Evolutionary conservation across 2,797 vertebrate genomes (phyloP).

Genomic region (Champsocephalus esox): DNA sequence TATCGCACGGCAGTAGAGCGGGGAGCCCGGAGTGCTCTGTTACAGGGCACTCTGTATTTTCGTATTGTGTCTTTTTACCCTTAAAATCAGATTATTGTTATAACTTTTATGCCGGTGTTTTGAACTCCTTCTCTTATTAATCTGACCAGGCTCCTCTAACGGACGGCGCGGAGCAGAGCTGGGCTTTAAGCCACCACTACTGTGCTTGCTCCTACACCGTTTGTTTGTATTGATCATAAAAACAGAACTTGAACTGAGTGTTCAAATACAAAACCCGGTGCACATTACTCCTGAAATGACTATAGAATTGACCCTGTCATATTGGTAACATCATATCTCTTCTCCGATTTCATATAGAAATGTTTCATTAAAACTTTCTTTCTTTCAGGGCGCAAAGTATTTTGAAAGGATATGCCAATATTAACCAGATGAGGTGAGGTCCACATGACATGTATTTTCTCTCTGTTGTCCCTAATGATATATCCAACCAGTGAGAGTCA

Average conservation of each 20-base stretch:
- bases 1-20: no score
- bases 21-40: no score
- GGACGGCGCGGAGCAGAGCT: no score
- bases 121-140: no score
- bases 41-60: no score
- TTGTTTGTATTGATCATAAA: no score
- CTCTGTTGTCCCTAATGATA: background rate
- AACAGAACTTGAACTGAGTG: background rate
- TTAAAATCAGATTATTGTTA: no score
- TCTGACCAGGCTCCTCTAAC: no score
- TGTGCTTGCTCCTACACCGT: no score
- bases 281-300: background rate
- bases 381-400: slow-evolving; percentile 78
- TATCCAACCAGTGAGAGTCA: background rate
- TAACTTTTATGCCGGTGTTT: no score
- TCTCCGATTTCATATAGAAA: background rate
- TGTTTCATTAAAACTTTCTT: background rate
- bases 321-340: background rate
- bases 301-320: background rate
- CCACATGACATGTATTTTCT: background rate
- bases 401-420: slow-evolving; percentile 76
- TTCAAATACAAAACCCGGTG: background rate
- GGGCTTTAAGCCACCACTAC: no score
- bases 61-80: no score
- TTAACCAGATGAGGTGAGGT: slow-evolving; percentile 82